These are phyloP conservation scores for Notodromas monacha DNA, from an alignment of 2,888 invertebrate genomes.

Conservation along the genomic window DNA sequence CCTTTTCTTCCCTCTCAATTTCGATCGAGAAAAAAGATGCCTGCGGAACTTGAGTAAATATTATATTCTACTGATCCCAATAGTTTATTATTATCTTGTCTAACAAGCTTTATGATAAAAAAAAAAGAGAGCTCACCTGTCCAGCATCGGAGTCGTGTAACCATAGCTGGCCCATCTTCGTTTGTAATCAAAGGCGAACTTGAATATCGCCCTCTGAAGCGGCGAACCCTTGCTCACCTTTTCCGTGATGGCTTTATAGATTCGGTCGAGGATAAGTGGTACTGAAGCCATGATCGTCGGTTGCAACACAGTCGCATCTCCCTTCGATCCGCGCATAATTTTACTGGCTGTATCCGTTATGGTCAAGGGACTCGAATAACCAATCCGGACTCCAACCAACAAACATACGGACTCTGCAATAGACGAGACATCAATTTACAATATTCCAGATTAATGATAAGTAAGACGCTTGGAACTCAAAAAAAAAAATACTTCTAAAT, in stretches of 20 bases:
- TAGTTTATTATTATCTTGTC: too few species aligned
- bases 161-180: conserved; percentile 36
- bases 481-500: too few species aligned
- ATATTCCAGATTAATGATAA: too few species aligned
- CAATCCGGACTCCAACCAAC: conserved; percentile 57
- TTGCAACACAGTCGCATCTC: conserved; percentile 59
- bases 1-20: too few species aligned
- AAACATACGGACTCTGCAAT: conserved; percentile 31
- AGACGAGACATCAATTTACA: conserved; percentile 10
- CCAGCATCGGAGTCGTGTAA: conserved; percentile 19
- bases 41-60: too few species aligned
- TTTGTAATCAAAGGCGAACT: conserved; percentile 81
- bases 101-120: too few species aligned
- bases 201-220: conserved; percentile 49
- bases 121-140: conserved; percentile 18
- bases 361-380: conserved; percentile 80
- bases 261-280: conserved; percentile 84
- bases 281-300: conserved; percentile 89
- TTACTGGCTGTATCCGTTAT: conserved; percentile 72
- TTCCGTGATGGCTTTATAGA: conserved; percentile 84
- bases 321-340: conserved; percentile 71
- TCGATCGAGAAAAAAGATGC: too few species aligned
- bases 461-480: too few species aligned
- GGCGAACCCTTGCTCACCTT: conserved; percentile 51
- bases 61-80: too few species aligned